Base-by-base conservation (phyloP, 2,888 invertebrate genomes). In the Muscina levida region DNA sequence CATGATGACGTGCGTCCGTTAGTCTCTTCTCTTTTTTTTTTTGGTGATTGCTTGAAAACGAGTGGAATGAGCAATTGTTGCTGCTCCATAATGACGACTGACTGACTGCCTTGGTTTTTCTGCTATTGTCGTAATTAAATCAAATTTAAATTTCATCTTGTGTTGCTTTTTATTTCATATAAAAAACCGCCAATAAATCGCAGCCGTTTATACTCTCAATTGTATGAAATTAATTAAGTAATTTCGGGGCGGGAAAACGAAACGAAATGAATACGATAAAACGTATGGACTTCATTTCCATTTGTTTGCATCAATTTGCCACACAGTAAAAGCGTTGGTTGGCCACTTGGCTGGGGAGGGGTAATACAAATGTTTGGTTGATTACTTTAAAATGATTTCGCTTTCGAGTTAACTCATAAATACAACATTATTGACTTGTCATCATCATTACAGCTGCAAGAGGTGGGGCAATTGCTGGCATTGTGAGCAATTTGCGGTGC, bases 211-310 rank as follows among this genome's bases (percentile, higher is more conserved):
- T 6, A 5, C 37, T 39, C 42, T 57, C 62, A 68, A 74, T 77
- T 77, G 22, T 53, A 74, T 44, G 56, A 74, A 72, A 44, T 72
- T 68, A 77, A 77, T 81, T 77, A 72, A 81, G 44, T 53, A 56
- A 81, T 77, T 72, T 72, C 67, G n/a, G n/a, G n/a, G n/a, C n/a
- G n/a, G n/a, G n/a, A n/a, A n/a, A 68, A 1, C 22, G 67, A 19
- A 72, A 62, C 26, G 62, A 42, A 17, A 13, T 62, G 39, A 39
- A 19, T 57, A n/a, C n/a, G n/a, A n/a, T n/a, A n/a, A n/a, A n/a
- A n/a, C n/a, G n/a, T 24, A 57, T 17, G 15, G 53, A 31, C 37
- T 6, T 39, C 53, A 24, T 11, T 68, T 53, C 46, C 13, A 48
- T 44, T 46, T 65, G 6, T 44, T 46, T 65, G 6, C 13, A 56